Conservation (phyloP, 2,113 vertebrate genomes). For the Notothenia coriiceps region DNA sequence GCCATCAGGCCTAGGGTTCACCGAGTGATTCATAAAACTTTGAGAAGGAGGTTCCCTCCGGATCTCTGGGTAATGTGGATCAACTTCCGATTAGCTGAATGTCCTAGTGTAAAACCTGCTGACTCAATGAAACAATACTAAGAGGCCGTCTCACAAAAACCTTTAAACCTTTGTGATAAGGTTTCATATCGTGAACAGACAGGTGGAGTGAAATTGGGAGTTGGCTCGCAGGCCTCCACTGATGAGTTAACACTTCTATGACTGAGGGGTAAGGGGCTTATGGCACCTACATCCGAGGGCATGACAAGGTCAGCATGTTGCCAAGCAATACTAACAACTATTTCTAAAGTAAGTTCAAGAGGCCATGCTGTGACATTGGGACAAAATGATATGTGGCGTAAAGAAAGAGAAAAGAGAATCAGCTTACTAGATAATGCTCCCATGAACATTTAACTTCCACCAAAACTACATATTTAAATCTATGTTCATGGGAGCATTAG, state of each 20-base stretch:
- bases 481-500: too few species aligned
- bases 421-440: too few species aligned
- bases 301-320: constrained; percentile 62
- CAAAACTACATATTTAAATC: too few species aligned
- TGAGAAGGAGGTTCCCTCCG: background rate
- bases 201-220: constrained; percentile 1
- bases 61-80: background rate
- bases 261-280: background rate
- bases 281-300: constrained; percentile 30
- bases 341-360: constrained; percentile 13
- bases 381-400: constrained; percentile 6
- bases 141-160: background rate
- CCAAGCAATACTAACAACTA: constrained; percentile 45
- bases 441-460: too few species aligned
- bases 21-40: constrained; percentile 15
- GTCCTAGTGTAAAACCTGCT: background rate
- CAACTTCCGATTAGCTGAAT: background rate
- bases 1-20: background rate
- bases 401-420: too few species aligned
- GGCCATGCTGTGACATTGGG: background rate
- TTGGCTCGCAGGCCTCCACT: background rate
- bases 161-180: constrained; percentile 63
- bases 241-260: constrained; percentile 40
- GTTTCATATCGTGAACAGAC: background rate
- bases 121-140: constrained; percentile 31